A percentile compares a stretch with the other conserved stretches of the same genome.
Evolutionary conservation across 2,113 vertebrate genomes (phyloP).

Genomic region (Boleophthalmus pectinirostris): DNA sequence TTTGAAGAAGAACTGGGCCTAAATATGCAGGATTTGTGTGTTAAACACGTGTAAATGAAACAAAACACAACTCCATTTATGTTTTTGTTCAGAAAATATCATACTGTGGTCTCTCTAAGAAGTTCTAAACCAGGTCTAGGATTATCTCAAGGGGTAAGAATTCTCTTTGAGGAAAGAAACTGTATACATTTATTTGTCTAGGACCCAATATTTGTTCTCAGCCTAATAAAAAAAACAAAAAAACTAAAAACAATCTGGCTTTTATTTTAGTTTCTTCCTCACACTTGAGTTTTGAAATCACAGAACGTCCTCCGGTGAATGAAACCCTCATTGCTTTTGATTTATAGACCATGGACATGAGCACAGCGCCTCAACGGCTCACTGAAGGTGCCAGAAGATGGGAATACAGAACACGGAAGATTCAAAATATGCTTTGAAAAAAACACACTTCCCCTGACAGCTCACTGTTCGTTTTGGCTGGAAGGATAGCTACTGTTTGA

Average conservation of each 20-base stretch:
- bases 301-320: slow-evolving; percentile 42
- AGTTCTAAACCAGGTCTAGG: no score
- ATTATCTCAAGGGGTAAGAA: no score
- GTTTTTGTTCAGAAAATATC: no score
- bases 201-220: background rate
- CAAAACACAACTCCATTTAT: no score
- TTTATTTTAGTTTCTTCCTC: slow-evolving; percentile 15
- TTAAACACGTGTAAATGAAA: no score
- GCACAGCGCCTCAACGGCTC: slow-evolving; percentile 23
- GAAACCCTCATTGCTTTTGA: slow-evolving; percentile 46
- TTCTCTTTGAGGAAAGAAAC: no score
- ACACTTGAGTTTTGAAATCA: slow-evolving; percentile 20
- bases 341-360: slow-evolving; percentile 49
- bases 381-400: slow-evolving; percentile 13
- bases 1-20: no score
- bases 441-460: slow-evolving; percentile 30
- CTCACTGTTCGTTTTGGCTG: slow-evolving; percentile 38
- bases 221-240: background rate
- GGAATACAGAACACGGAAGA: slow-evolving; percentile 29
- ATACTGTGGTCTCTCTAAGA: no score
- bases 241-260: background rate
- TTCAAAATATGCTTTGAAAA: slow-evolving; percentile 37
- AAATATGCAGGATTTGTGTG: no score
- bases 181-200: no score
- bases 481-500: slow-evolving; percentile 35